Percentiles rank a stretch among this genome's conserved stretches.
Conservation (phyloP, 2,113 vertebrate genomes). For the Gopherus evgoodei region DNA sequence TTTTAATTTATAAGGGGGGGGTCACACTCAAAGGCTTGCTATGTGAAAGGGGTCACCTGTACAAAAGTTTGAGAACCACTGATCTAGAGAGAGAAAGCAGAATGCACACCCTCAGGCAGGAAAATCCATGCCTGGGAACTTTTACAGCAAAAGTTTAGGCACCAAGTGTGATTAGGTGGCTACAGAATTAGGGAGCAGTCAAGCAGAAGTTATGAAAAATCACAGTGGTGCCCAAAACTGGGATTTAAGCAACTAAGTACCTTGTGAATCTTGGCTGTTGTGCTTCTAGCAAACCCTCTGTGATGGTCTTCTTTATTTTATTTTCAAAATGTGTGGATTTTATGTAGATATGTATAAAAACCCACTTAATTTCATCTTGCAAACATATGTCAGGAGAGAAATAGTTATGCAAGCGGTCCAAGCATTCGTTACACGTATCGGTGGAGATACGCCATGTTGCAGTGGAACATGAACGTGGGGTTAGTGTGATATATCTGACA, state of each 20-base stretch:
- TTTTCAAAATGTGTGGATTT: background rate
- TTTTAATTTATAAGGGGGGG: no score
- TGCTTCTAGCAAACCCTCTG: background rate
- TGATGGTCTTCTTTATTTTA: background rate
- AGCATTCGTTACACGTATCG: background rate
- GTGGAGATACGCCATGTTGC: background rate
- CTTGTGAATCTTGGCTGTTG: background rate
- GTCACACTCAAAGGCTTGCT: no score
- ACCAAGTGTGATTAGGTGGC: background rate
- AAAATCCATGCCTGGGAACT: background rate
- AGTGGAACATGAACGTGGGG: background rate
- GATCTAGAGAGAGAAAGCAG: background rate
- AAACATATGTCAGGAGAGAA: background rate
- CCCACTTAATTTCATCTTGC: background rate
- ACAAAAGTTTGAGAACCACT: no score
- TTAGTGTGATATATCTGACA: background rate
- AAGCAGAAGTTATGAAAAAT: background rate
- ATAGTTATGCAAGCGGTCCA: background rate
- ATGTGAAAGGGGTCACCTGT: no score
- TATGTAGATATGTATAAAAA: background rate
- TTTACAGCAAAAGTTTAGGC: background rate
- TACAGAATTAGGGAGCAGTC: background rate
- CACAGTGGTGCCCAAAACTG: background rate
- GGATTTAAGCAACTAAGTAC: background rate
- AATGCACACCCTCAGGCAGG: background rate